A percentile compares a stretch with the other conserved stretches of the same genome.
Evolutionary conservation across 2,113 vertebrate species (phyloP).

Genomic region (Geococcyx californianus): DNA sequence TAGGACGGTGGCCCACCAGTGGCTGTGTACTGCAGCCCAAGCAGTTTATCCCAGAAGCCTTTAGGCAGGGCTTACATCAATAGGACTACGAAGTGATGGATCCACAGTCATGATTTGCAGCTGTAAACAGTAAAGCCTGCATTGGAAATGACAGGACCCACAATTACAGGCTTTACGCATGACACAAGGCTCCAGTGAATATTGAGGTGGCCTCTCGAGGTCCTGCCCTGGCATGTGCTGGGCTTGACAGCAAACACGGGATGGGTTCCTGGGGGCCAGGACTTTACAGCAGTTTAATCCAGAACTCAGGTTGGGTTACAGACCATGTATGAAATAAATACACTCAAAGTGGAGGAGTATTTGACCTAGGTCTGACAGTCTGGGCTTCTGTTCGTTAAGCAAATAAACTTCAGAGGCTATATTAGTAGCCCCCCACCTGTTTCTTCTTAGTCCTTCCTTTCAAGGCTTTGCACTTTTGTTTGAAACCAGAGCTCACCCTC

Average conservation of each 20-base stretch:
- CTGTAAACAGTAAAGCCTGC: background rate
- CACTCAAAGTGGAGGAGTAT: constrained; percentile 28
- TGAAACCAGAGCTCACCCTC: background rate
- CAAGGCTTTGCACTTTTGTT: constrained; percentile 30
- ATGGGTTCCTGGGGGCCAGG: background rate
- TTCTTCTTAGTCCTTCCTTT: constrained; percentile 39
- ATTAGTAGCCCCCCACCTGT: constrained; percentile 6
- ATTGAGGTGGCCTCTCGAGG: background rate
- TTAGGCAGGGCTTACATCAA: fast-evolving
- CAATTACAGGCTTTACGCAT: constrained; percentile 25
- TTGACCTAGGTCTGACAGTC: constrained; percentile 54
- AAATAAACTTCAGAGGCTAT: constrained; percentile 8
- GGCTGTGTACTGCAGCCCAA: fast-evolving
- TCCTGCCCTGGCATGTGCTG: constrained; percentile 6
- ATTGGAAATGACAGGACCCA: background rate
- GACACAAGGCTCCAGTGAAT: background rate
- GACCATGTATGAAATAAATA: constrained; percentile 35
- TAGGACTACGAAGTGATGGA: background rate
- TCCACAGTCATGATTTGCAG: background rate
- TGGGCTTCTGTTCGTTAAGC: constrained; percentile 31
- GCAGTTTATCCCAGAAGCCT: background rate
- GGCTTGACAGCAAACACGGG: background rate
- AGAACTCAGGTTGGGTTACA: constrained; percentile 52
- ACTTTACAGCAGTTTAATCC: constrained; percentile 18
- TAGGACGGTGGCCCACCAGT: background rate